A percentile compares a stretch with the other conserved stretches of the same genome.
phyloP scores from a whole-genome alignment of 1,140 invertebrate genomes.

The Polyergus mexicanus region DNA sequence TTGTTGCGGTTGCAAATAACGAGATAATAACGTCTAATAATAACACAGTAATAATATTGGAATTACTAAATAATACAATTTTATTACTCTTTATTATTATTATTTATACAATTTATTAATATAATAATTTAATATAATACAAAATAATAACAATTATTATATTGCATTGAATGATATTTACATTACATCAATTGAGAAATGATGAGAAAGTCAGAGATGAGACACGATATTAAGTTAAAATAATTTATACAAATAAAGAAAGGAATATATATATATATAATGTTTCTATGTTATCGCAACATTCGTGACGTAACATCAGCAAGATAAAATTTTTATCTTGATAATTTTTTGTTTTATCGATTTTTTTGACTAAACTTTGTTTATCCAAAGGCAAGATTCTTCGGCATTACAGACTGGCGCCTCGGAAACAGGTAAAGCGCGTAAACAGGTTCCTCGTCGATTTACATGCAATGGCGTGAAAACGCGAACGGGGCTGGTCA shows the following conservation, averaged over 20 bases:
- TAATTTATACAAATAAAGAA: constrained; percentile 2
- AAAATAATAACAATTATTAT: too few species aligned
- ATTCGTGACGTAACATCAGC: background rate
- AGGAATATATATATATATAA: background rate
- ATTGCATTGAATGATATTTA: too few species aligned
- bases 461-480: constrained; percentile 41
- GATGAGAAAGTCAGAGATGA: background rate
- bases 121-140: too few species aligned
- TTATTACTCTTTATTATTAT: background rate
- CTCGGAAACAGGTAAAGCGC: constrained; percentile 15
- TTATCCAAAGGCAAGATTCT: background rate
- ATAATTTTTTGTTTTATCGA: background rate
- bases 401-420: background rate
- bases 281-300: background rate
- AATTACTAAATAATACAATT: background rate
- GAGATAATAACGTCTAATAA: background rate
- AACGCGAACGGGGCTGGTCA: background rate
- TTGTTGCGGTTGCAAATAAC: background rate
- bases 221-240: background rate
- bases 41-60: background rate
- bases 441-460: constrained; percentile 39
- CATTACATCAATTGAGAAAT: background rate
- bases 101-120: too few species aligned
- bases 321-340: background rate
- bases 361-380: constrained; percentile 1